Percentiles rank a stretch among this genome's conserved stretches.
Conservation (phyloP, 2,113 vertebrate species). For the Rissa tridactyla region DNA sequence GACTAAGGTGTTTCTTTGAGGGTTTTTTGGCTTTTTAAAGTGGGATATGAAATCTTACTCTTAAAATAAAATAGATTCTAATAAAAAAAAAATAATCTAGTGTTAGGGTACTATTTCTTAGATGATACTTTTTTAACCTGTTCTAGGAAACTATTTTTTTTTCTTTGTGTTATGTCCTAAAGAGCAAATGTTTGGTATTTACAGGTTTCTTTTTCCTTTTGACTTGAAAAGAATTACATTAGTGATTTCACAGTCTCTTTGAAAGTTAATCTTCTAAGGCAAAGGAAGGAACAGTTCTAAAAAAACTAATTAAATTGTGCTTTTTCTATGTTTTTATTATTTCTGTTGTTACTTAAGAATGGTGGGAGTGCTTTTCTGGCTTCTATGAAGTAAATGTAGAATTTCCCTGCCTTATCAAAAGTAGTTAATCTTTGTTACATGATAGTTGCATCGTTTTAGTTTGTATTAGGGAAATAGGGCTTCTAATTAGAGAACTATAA, state of each 20-base stretch:
- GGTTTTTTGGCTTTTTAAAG: neutral
- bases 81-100: neutral
- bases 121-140: neutral
- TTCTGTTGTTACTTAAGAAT: conserved; percentile 57
- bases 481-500: neutral
- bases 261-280: conserved; percentile 53
- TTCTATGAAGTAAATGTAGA: neutral
- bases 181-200: conserved; percentile 30
- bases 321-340: conserved; percentile 40
- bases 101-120: neutral
- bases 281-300: conserved; percentile 10
- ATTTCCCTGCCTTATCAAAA: conserved; percentile 8
- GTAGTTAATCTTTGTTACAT: neutral
- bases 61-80: neutral
- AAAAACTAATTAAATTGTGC: conserved; percentile 15
- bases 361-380: conserved; percentile 31
- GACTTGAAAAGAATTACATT: conserved; percentile 28
- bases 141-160: neutral
- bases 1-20: neutral
- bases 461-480: neutral
- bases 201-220: conserved; percentile 20
- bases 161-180: neutral
- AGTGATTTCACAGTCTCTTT: conserved; percentile 55
- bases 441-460: neutral
- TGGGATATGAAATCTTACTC: neutral